Evolutionary conservation across 2,113 vertebrate genomes (phyloP), one percentile per base, ranked within the genome.

Genomic region (Burhinus bistriatus): DNA sequence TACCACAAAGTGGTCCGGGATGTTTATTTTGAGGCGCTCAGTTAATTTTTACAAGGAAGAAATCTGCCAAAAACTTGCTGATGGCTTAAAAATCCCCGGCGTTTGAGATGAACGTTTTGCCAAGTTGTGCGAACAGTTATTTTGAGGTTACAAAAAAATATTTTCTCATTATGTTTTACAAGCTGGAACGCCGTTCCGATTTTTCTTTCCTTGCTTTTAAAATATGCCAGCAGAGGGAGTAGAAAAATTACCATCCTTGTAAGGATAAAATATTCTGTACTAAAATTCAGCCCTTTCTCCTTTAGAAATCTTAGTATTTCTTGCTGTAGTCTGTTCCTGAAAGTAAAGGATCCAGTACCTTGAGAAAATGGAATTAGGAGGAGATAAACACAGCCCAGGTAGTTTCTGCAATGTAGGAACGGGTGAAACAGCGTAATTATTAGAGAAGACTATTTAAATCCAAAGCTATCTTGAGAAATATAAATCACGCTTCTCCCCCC

Each of bases 181-280:
- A 78, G 44, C 59, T 42, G 62, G 15, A 82, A 68, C 12, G 3
- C 38, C 70, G 9, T 77, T 82, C 77, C 70, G 62, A 32, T 57
- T 95, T 95, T 83, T 83, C 23, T 72, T 70, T 30, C 26, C 75
- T 85, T 87, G 72, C 54, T 95, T 88, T 93, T 90, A 66, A 79
- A 77, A 38, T 69, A 12, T 80, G 42, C 90, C 93, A 73, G 93
- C 88, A 95, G 91, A 92, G 95, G 90, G 94, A 94, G 92, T 83
- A 77, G 45, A 89, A 86, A 95, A 94, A 79, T 95, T 59, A 78
- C 64, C 34, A 8, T 93, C 44, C 32, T 10, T 15, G 57, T 51
- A 66, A 70, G 32, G 51, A 61, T 62, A 49, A 83, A 89, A 61
- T 72, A 57, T n/a, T 66, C 62, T 55, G 54, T 62, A 11, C 44